Base-by-base conservation (phyloP, 2,888 invertebrate genomes). In the Hemaris fuciformis region DNA sequence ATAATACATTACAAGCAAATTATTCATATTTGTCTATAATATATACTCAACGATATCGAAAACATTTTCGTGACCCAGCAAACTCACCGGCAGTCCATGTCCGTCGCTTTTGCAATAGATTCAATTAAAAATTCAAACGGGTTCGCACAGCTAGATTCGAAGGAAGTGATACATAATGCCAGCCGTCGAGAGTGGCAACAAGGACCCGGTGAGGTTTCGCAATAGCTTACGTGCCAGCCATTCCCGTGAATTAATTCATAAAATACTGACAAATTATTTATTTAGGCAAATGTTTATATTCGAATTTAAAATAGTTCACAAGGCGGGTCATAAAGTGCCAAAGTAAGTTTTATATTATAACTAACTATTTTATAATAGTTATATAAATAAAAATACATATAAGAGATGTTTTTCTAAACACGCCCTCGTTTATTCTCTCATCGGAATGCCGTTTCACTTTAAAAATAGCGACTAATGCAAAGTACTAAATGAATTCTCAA, bases 161-260 rank as follows among this genome's bases (percentile, higher is more conserved):
- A 53, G 53, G 53, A 53, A 53, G 31, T 31, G 53, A 53, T 53
- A 53, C 53, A 53, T 53, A 53, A 18, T 18, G 46, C 13, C 31
- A 18, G 15, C 13, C 6, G n/a, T 18, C 27, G 18, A 15, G 48
- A 53, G 48, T 53, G 48, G 31, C 31, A 15, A 25, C 48, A 53
- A 53, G 53, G 53, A 53, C 53, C 27, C 18, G 46, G 13, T 27
- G 48, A 48, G 3, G 53, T 53, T 46, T 46, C 53, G 31, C 18
- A 53, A 53, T 10, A 18, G 15, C 18, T 20, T 31, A 20, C 27
- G 27, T 53, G 10, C 25, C 1, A 31, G 31, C 53, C 53, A 18
- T 27, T 15, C 53, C 53, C 15, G 8, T 53, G 7, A 53, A 53
- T 42, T 1, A 53, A 53, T 53, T 25, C n/a, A 3, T 27, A n/a